phyloP scores from a whole-genome alignment of 1,140 invertebrate species.

The Theocolax elegans region DNA sequence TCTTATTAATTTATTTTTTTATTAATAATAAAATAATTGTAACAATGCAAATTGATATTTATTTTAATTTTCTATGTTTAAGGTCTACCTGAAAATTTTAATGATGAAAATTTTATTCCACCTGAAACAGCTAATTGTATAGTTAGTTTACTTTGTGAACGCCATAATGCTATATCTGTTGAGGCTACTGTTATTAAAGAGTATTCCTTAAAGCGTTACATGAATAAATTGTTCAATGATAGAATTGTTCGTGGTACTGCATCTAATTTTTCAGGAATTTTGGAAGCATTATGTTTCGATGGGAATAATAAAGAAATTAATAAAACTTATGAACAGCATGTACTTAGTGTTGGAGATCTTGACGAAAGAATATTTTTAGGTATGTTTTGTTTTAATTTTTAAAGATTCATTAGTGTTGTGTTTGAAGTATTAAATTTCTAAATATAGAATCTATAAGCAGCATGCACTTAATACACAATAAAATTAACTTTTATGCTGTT shows the following conservation, averaged over 20 bases:
- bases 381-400: conserved; percentile 58
- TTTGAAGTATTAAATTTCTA: conserved; percentile 18
- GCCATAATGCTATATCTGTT: conserved; percentile 81
- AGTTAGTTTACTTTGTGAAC: conserved; percentile 84
- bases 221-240: conserved; percentile 84
- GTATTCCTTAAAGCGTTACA: conserved; percentile 84
- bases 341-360: conserved; percentile 92
- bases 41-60: neutral
- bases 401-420: conserved; percentile 22
- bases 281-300: conserved; percentile 81
- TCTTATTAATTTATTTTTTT: conserved; percentile 26
- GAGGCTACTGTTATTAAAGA: conserved; percentile 93
- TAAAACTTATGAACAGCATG: conserved; percentile 90
- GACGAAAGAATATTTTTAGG: conserved; percentile 95
- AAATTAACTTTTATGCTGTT: no score
- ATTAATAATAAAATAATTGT: neutral
- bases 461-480: neutral
- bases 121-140: conserved; percentile 80
- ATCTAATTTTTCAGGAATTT: conserved; percentile 74
- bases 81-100: conserved; percentile 81
- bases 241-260: conserved; percentile 76
- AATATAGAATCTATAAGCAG: conserved; percentile 23
- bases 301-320: conserved; percentile 86
- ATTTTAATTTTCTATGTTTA: conserved; percentile 44
- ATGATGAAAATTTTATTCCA: conserved; percentile 73